Conservation (phyloP, 1,140 invertebrate genomes). For the Drosophila lacertosa region DNA sequence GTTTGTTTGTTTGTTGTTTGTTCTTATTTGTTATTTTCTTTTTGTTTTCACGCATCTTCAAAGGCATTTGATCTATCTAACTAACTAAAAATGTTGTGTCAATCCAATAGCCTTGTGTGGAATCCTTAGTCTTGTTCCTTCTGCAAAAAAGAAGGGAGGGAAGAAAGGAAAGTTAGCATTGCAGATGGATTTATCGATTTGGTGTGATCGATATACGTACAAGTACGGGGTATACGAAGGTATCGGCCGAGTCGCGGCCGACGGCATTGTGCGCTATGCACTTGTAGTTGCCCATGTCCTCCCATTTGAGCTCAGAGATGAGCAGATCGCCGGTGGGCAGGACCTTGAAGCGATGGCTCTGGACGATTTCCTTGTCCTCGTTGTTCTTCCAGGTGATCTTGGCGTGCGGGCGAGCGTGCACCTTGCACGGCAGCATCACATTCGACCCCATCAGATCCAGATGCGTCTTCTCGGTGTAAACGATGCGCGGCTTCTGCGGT, state of each 20-base stretch:
- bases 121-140: constrained; percentile 71
- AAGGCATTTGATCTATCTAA: constrained; percentile 82
- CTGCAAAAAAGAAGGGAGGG: constrained; percentile 38
- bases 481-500: constrained; percentile 85
- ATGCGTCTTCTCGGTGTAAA: constrained; percentile 85
- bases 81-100: constrained; percentile 70
- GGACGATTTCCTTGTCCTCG: constrained; percentile 85
- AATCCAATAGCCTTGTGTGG: constrained; percentile 72
- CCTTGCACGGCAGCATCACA: constrained; percentile 89
- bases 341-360: constrained; percentile 85
- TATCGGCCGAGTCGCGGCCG: constrained; percentile 87
- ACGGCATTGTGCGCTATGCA: constrained; percentile 89
- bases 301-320: constrained; percentile 89
- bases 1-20: constrained; percentile 42
- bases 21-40: constrained; percentile 50
- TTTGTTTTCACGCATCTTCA: constrained; percentile 72
- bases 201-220: constrained; percentile 83
- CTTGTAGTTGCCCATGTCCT: constrained; percentile 91
- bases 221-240: constrained; percentile 91
- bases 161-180: neutral
- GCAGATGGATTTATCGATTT: neutral
- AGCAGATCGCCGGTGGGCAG: constrained; percentile 89
- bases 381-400: constrained; percentile 88
- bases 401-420: constrained; percentile 87
- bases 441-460: constrained; percentile 87